Evolutionary conservation across 2,797 vertebrate genomes (phyloP).

Genomic region (Heteromormyrus szaboi): DNA sequence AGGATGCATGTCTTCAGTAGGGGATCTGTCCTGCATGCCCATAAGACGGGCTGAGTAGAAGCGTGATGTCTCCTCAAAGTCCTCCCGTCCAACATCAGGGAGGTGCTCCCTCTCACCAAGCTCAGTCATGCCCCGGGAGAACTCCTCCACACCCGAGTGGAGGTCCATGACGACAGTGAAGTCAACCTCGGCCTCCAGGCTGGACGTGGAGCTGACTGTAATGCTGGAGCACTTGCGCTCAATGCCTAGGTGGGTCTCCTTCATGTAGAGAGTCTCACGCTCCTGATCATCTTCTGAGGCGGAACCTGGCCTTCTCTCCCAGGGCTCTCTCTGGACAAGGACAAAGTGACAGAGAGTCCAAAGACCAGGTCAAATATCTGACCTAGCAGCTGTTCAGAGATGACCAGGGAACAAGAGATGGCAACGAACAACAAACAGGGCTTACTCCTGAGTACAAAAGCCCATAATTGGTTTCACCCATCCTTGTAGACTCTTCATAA

Average conservation of each 20-base stretch:
- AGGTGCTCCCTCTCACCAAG: conserved; percentile 52
- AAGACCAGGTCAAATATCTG: conserved; percentile 19
- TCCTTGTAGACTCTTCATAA: not conserved
- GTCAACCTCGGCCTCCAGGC: conserved; percentile 76
- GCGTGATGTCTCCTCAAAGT: conserved; percentile 69
- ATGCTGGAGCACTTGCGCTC: conserved; percentile 79
- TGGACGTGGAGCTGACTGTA: conserved; percentile 78
- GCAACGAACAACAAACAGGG: not conserved
- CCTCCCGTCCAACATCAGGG: conserved; percentile 77
- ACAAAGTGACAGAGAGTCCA: conserved; percentile 40
- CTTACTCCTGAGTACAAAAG: not conserved
- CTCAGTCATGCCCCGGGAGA: conserved; percentile 58
- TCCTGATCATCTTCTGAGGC: conserved; percentile 78
- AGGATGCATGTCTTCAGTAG: conserved; percentile 63
- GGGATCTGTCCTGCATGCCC: conserved; percentile 69
- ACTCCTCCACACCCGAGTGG: conserved; percentile 73
- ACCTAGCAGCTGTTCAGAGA: conserved; percentile 4
- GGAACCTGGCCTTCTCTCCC: conserved; percentile 53
- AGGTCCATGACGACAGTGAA: conserved; percentile 73
- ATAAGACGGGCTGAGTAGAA: conserved; percentile 68
- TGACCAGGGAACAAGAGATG: conserved; percentile 25
- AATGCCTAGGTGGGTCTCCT: conserved; percentile 75
- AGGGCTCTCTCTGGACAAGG: conserved; percentile 64
- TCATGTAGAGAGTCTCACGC: conserved; percentile 71
- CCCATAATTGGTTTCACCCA: not conserved